A percentile compares a stretch with the other conserved stretches of the same genome.
Conservation (phyloP, 2,888 invertebrate genomes). For the Agriopis aurantiaria region DNA sequence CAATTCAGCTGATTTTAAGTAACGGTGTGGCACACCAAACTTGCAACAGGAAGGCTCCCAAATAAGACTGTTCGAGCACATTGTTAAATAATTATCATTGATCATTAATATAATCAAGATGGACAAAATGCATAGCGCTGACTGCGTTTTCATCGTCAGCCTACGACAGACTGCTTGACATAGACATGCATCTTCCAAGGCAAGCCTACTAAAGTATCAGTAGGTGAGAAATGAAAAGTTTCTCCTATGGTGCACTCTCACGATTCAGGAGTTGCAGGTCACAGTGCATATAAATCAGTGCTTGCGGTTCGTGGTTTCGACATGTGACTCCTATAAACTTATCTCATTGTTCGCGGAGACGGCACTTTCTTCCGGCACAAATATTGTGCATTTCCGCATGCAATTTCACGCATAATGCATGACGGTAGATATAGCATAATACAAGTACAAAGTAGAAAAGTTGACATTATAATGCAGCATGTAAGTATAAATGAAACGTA, state of each 20-base stretch:
- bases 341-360: constrained; percentile 68
- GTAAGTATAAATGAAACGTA: too few relatives aligned
- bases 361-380: constrained; percentile 61
- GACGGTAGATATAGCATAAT: background rate
- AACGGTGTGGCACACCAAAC: too few relatives aligned
- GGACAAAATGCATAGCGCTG: too few relatives aligned
- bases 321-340: constrained; percentile 58
- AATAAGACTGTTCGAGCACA: too few relatives aligned
- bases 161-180: too few relatives aligned
- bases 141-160: too few relatives aligned
- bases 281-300: constrained; percentile 58
- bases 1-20: too few relatives aligned
- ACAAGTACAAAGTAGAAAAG: background rate
- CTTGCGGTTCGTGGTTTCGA: constrained; percentile 62
- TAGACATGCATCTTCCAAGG: too few relatives aligned
- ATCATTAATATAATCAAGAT: too few relatives aligned
- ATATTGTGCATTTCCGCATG: constrained; percentile 49
- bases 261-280: constrained; percentile 50
- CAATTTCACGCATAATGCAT: constrained; percentile 12
- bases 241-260: constrained; percentile 42
- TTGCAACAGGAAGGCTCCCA: too few relatives aligned
- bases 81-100: too few relatives aligned
- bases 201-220: too few relatives aligned
- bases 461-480: background rate
- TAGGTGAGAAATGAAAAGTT: constrained; percentile 34